These are phyloP conservation scores for Trachemys scripta DNA, from an alignment of 2,113 vertebrate genomes.

Conservation along the genomic window DNA sequence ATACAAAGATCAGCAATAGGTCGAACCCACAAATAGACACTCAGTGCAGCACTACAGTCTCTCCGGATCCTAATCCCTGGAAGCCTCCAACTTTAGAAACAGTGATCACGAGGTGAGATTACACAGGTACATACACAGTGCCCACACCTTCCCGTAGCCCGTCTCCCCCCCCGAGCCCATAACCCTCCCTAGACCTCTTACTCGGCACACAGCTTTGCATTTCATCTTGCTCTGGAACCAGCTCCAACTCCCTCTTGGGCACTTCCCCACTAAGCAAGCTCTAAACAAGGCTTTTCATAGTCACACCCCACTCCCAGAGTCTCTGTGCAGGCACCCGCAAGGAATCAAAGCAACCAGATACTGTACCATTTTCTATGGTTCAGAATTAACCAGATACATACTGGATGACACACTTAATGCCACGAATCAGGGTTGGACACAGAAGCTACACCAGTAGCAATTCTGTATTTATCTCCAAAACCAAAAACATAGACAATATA, in stretches of 20 bases:
- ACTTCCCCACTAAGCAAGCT: constrained; percentile 14
- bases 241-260: background rate
- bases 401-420: background rate
- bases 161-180: background rate
- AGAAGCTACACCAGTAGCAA: background rate
- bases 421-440: background rate
- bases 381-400: background rate
- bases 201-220: constrained; percentile 8
- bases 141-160: background rate
- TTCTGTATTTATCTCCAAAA: background rate
- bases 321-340: constrained; percentile 25
- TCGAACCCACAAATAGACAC: background rate
- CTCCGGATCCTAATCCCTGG: constrained; percentile 20
- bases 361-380: background rate
- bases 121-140: background rate
- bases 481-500: background rate
- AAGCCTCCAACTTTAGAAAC: constrained; percentile 33
- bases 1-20: constrained; percentile 10
- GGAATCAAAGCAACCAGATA: constrained; percentile 46
- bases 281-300: constrained; percentile 60
- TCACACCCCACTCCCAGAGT: constrained; percentile 26
- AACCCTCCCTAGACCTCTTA: background rate
- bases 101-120: background rate
- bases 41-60: background rate
- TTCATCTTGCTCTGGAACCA: constrained; percentile 6